Base-by-base conservation (phyloP, 1,140 invertebrate species). In the Bombus turneri region DNA sequence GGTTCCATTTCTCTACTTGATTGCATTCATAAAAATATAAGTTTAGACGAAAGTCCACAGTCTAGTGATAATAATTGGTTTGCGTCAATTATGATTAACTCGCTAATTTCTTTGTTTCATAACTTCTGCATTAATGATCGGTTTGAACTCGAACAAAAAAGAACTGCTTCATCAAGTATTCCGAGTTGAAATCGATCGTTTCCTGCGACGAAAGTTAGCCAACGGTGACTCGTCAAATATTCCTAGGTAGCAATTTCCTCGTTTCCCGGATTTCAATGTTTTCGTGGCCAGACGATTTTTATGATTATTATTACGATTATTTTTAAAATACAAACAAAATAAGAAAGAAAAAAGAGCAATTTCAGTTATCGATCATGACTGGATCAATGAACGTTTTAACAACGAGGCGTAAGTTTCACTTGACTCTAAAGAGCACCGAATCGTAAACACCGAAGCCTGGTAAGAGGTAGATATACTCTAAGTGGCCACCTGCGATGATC, bases 401-500 rank as follows among this genome's bases (percentile, higher is more conserved):
- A 15, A 62, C 8, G 25, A n/a, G 31, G 31, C n/a, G 64, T 41
- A n/a, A 47, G 25, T 82, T 75, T 74, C 81, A 37, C 41, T 62
- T 47, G 43, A 8, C n/a, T 78, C 47, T 31, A 18, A 39, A 13
- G 47, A 31, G 47, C 47, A 53, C 18, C 47, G 47, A 53, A 53
- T 53, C 47, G 47, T 53, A 53, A 41, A 9, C 10, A 41, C 13
- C 28, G 81, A 47, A 82, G 71, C 31, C 57, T 64, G 31, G 18
- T 75, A 25, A 64, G 3, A 75, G 57, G 10, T 18, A n/a, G 39
- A 43, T 43, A 43, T 43, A 72, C 1, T 80, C 43, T 64, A 53
- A 85, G 43, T 59, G 59, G 81, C 76, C 75, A 87, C 87, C 86
- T 80, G 71, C 41, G 64, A 71, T 76, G 62, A 87, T 88, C 87